These are phyloP conservation scores for Philopedon plagiatum DNA, from an alignment of 2,888 invertebrate species.

Conservation along the genomic window DNA sequence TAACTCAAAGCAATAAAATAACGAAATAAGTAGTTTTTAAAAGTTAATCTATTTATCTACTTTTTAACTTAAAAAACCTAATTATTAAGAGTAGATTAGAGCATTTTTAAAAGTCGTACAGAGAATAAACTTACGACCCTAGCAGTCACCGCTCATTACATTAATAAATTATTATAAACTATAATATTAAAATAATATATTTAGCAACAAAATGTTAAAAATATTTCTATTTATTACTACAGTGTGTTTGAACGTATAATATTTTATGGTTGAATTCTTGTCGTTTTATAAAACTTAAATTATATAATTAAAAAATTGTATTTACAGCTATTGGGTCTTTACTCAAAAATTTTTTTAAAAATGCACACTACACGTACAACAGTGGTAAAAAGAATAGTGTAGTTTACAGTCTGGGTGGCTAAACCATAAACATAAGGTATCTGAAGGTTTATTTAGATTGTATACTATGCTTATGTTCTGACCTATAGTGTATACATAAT, in stretches of 20 bases:
- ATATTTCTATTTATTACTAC: constrained; percentile 65
- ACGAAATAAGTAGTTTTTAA: constrained; percentile 67
- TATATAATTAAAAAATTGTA: constrained; percentile 58
- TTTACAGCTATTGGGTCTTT: constrained; percentile 63
- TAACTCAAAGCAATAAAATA: constrained; percentile 70
- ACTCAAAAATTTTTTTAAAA: constrained; percentile 13
- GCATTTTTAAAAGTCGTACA: constrained; percentile 59
- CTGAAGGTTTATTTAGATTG: too few species aligned
- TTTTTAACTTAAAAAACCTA: constrained; percentile 54
- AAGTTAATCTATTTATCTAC: constrained; percentile 65
- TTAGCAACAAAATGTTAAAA: constrained; percentile 67
- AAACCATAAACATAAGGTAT: too few species aligned
- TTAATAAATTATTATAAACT: constrained; percentile 60
- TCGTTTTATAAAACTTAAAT: constrained; percentile 63
- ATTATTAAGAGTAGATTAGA: constrained; percentile 60
- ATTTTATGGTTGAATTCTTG: constrained; percentile 63
- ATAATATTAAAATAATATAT: constrained; percentile 56
- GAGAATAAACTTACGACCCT: constrained; percentile 67
- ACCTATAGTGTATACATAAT: too few species aligned
- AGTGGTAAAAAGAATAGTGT: not conserved
- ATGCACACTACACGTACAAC: too few species aligned
- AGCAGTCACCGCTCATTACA: constrained; percentile 69
- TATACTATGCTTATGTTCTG: too few species aligned
- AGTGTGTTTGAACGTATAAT: constrained; percentile 48
- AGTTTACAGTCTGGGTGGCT: too few species aligned